phyloP scores from a whole-genome alignment of 2,113 vertebrate genomes.

The Ondatra zibethicus region DNA sequence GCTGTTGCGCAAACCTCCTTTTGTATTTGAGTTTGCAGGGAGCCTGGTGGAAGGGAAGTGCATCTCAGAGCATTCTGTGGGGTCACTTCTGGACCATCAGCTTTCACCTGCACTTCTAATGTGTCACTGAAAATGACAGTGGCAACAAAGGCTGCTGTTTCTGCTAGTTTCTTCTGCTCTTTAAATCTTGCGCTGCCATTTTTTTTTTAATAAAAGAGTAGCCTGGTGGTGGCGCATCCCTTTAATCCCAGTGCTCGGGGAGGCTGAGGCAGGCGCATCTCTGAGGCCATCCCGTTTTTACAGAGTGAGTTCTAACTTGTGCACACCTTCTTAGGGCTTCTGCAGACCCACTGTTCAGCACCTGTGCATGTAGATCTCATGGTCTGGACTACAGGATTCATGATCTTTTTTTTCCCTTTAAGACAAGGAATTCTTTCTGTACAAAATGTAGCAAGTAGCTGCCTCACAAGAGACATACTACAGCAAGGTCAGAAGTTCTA shows the following conservation, averaged over 20 bases:
- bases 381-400: neutral
- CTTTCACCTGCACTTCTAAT: neutral
- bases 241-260: neutral
- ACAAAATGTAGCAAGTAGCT: neutral
- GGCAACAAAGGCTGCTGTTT: neutral
- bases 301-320: neutral
- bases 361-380: neutral
- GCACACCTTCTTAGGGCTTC: neutral
- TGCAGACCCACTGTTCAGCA: neutral
- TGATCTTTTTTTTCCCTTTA: neutral
- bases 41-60: conserved; percentile 31
- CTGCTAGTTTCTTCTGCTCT: neutral
- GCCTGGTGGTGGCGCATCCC: neutral
- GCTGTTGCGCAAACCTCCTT: conserved; percentile 23
- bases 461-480: neutral
- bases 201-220: neutral
- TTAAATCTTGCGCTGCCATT: neutral
- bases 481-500: conserved; percentile 77
- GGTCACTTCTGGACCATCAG: neutral
- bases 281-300: neutral
- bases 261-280: neutral
- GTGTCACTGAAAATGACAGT: neutral
- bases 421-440: neutral
- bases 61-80: conserved; percentile 25
- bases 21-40: conserved; percentile 43